Base-by-base conservation (phyloP, 2,113 vertebrate genomes). In the Macrotus californicus region DNA sequence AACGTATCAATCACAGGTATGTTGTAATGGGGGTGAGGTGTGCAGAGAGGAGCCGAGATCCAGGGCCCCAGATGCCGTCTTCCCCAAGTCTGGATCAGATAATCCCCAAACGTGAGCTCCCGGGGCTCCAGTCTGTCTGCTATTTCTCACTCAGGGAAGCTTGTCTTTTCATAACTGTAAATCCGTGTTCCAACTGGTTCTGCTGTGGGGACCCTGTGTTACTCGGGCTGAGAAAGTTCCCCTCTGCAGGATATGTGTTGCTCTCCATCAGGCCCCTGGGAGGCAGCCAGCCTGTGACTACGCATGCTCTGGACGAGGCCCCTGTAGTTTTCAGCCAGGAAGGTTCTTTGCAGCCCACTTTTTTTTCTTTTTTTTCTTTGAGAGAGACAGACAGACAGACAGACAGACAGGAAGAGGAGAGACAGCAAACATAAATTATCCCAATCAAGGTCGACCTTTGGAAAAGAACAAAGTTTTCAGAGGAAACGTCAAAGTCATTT, bases 81-180 rank as follows among this genome's bases (percentile, higher is more conserved):
- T 72, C 50, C 31, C 19, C 21, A 22, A 1, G 0, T 43, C 4
- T 21, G 26, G 15, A 12, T 69, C 59, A 3, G 24, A 34, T 21
- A 16, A 16, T 39, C 31, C 43, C 9, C 16, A 31, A 48, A 34
- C 6, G 15, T 12, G n/a, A 56, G 54, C 14, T 2, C 61, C 18
- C 1, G 6, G 19, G 16, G 8, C 5, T 36, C 61, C 15, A 3
- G 36, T 13, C 11, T 14, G 5, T 9, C 14, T 22, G 5, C 5
- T 34, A 10, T 54, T 80, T 52, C 72, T 93, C 26, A 36, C 8
- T 19, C 34, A 0, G 2, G 14, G 52, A 36, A 24, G 22, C 29
- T 26, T 19, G 34, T 31, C 36, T 39, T 50, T 36, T 54, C 10
- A 10, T 39, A 66, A 21, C 66, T 11, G 4, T 34, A n/a, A 64